Evolutionary conservation across 2,888 invertebrate genomes (phyloP), one percentile per base, ranked within the genome.

Genomic region (Flexamia atlantica): DNA sequence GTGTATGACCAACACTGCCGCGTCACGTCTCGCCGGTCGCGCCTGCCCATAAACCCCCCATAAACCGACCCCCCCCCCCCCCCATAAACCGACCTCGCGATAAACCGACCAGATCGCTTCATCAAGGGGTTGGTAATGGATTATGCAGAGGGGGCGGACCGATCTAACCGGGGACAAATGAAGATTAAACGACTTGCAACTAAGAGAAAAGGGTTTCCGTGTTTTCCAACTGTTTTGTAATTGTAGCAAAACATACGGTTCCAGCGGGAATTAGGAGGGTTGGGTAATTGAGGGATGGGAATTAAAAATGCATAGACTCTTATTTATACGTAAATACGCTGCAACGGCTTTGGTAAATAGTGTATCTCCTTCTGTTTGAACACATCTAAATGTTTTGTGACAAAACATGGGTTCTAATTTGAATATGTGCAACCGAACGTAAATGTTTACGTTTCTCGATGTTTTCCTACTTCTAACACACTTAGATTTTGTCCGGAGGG

Each of bases 151-250:
- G 74, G 72, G 74, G 74, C 40, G 42, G 40, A 46, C 2, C 72
- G 7, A 14, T 36, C 42, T 23, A 32, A 12, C 20, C 5, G 25
- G 74, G 46, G 74, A 76, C 74, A 76, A 76, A 76, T 76, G 36
- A 46, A 76, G 74, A 76, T 76, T 40, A 76, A 76, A 28, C 40
- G 46, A 25, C 74, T 17, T 76, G 70, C 70, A 76, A 50, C 74
- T n/a, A n/a, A 23, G 72, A 46, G 46, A 76, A 76, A 46, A 76
- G 74, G 74, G 74, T 76, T 76, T 46, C 14, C 46, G 42, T 76
- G 74, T 76, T 76, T 76, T 46, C 72, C 72, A 23, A 36, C 42
- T 10, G 42, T 42, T 28, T 28, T 28, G 23, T 76, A 46, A 76
- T 76, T 46, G 42, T 20, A 40, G 74, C 28, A 46, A 46, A 23